A percentile compares a stretch with the other conserved stretches of the same genome.
Evolutionary conservation across 2,113 vertebrate species (phyloP).

Genomic region (Sminthopsis crassicaudata): DNA sequence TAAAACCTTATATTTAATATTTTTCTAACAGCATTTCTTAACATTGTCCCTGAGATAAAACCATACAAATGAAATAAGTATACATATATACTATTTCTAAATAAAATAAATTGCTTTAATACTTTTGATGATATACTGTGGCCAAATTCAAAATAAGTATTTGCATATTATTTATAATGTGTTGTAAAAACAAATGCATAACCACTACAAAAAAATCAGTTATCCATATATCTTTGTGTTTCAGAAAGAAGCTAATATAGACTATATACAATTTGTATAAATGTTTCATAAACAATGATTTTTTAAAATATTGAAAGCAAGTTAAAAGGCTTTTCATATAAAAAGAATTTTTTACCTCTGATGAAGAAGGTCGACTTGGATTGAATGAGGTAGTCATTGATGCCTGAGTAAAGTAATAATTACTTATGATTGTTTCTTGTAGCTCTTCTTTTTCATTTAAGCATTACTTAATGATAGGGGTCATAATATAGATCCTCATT

Average conservation of each 20-base stretch:
- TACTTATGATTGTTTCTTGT: conserved; percentile 44
- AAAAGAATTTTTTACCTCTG: conserved; percentile 83
- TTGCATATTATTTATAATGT: neutral
- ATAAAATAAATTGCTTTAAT: conserved; percentile 20
- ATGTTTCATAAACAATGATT: conserved; percentile 25
- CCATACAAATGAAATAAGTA: conserved; percentile 22
- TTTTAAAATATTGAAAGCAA: conserved; percentile 26
- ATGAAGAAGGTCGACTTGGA: conserved; percentile 77
- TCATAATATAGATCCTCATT: conserved; percentile 60
- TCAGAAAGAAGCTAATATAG: neutral
- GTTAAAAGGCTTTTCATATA: conserved; percentile 36
- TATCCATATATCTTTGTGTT: neutral
- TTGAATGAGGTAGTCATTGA: conserved; percentile 70
- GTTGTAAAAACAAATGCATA: conserved; percentile 3
- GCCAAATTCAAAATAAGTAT: conserved; percentile 32
- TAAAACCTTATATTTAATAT: conserved; percentile 32
- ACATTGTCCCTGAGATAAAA: conserved; percentile 34
- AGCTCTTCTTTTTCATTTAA: conserved; percentile 69
- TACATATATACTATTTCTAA: conserved; percentile 29
- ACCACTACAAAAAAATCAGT: conserved; percentile 19
- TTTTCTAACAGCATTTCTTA: neutral
- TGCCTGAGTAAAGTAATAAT: conserved; percentile 48
- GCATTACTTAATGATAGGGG: conserved; percentile 60
- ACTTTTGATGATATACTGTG: conserved; percentile 26
- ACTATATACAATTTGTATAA: conserved; percentile 11